Conservation (phyloP, 2,797 vertebrate species). For the Sebastes oblongus region DNA sequence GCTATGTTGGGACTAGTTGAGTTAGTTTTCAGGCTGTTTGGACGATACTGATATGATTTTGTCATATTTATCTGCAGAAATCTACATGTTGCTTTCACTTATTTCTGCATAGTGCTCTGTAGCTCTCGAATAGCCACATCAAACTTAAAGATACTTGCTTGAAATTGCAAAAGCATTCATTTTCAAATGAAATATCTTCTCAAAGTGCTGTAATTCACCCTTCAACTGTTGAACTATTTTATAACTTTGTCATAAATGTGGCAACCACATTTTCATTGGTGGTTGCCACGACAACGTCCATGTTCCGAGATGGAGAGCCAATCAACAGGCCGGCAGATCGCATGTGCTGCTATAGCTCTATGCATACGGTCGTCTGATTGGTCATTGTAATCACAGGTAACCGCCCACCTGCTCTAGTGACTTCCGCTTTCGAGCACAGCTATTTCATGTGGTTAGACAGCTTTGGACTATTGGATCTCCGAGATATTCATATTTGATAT, state of each 20-base stretch:
- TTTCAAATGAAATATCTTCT: neutral
- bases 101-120: neutral
- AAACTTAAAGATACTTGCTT: neutral
- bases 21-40: neutral
- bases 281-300: constrained; percentile 2
- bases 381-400: constrained; percentile 15
- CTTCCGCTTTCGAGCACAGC: constrained; percentile 24
- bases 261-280: constrained; percentile 39
- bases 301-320: constrained; percentile 80
- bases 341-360: constrained; percentile 23
- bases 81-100: neutral
- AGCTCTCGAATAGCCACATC: neutral
- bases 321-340: constrained; percentile 35
- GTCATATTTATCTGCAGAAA: neutral
- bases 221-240: neutral
- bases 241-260: neutral
- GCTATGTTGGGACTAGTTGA: neutral
- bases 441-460: neutral
- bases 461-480: rapidly evolving
- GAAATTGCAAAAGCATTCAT: neutral
- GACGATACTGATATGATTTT: neutral
- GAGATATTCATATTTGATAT: neutral
- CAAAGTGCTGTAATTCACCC: neutral
- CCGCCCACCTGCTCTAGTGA: neutral
- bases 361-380: constrained; percentile 54